phyloP scores from a whole-genome alignment of 2,113 vertebrate species.

The Camelus dromedarius region DNA sequence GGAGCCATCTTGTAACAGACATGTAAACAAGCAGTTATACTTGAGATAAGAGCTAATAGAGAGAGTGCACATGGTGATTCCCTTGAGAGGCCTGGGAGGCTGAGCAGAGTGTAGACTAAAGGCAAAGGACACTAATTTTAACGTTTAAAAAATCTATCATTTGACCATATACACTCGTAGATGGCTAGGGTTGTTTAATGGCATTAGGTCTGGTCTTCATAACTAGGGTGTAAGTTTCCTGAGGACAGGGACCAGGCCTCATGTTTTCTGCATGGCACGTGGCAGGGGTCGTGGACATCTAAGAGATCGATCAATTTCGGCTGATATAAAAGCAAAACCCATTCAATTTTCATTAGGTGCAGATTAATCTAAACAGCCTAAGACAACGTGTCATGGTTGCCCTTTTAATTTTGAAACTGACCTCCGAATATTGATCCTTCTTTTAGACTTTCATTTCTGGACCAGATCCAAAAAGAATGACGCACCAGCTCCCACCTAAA shows the following conservation, averaged over 20 bases:
- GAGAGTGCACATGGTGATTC: neutral
- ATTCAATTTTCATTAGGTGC: neutral
- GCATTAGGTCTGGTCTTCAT: neutral
- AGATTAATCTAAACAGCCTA: neutral
- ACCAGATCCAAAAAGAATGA: slow-evolving; percentile 33
- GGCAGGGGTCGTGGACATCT: neutral
- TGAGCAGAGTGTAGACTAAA: neutral
- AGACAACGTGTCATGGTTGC: neutral
- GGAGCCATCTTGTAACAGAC: neutral
- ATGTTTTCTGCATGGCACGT: neutral
- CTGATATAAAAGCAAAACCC: slow-evolving; percentile 38
- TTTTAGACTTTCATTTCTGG: slow-evolving; percentile 45
- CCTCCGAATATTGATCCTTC: neutral
- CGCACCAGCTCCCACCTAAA: neutral
- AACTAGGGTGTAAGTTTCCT: slow-evolving; percentile 15
- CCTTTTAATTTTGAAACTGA: slow-evolving; percentile 30
- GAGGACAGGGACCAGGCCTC: neutral
- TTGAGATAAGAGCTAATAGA: neutral
- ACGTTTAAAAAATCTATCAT: neutral
- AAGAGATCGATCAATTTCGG: slow-evolving; percentile 11
- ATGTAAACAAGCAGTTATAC: neutral
- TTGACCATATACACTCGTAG: neutral
- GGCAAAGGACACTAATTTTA: neutral
- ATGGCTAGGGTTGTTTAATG: neutral
- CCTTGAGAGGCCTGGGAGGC: neutral